These are phyloP conservation scores for Carduelis carduelis DNA, from an alignment of 2,797 vertebrate genomes.

Conservation along the genomic window DNA sequence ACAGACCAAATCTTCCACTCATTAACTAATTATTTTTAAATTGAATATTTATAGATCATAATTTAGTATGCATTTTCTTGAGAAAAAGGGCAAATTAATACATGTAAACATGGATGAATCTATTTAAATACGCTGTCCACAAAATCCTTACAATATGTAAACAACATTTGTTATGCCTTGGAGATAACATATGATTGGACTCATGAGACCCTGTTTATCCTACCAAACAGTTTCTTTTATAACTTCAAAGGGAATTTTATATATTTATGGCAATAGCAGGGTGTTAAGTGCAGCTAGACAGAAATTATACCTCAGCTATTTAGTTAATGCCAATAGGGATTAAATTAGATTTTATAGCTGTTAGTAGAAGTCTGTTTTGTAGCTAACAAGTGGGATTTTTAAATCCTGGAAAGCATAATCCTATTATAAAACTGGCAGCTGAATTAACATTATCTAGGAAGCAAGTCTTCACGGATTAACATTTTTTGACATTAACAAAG, in stretches of 20 bases:
- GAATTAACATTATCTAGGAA: conserved; percentile 77
- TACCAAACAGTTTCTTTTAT: conserved; percentile 74
- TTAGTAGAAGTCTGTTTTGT: conserved; percentile 77
- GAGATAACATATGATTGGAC: conserved; percentile 75
- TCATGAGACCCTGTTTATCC: conserved; percentile 73
- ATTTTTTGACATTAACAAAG: conserved; percentile 75
- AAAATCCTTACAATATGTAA: conserved; percentile 76
- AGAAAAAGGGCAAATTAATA: conserved; percentile 71
- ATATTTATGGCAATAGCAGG: conserved; percentile 74
- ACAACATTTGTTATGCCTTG: conserved; percentile 79
- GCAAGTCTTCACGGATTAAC: conserved; percentile 76
- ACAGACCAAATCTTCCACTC: background rate
- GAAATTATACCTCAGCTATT: conserved; percentile 78
- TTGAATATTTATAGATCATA: conserved; percentile 59
- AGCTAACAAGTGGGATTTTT: conserved; percentile 79
- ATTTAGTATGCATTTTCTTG: conserved; percentile 66
- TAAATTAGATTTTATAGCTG: conserved; percentile 81
- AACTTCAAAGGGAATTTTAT: conserved; percentile 79
- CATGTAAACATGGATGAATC: conserved; percentile 72
- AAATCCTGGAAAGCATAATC: conserved; percentile 81
- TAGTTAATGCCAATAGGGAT: conserved; percentile 78
- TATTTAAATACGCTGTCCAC: conserved; percentile 75
- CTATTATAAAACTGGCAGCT: conserved; percentile 79
- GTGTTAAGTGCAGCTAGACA: conserved; percentile 76
- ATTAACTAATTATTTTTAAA: conserved; percentile 67